A percentile compares a stretch with the other conserved stretches of the same genome.
Conservation (phyloP, 2,797 vertebrate species). For the Clamator glandarius region DNA sequence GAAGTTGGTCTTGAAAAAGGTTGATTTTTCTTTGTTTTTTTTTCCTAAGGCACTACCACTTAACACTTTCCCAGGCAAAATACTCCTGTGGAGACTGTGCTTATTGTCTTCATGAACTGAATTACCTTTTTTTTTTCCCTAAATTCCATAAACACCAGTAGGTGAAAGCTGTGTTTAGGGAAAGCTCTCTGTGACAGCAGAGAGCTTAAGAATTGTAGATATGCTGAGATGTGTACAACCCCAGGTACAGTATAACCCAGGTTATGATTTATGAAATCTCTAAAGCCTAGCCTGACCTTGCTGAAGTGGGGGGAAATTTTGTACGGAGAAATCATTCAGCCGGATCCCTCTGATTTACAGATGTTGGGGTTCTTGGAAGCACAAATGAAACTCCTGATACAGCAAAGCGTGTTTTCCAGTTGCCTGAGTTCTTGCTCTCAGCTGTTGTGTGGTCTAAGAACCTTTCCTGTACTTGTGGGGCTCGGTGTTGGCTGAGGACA, state of each 20-base stretch:
- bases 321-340: background rate
- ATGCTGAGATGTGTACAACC: background rate
- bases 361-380: background rate
- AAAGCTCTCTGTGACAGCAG: background rate
- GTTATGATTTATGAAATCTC: background rate
- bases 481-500: background rate
- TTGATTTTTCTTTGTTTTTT: accelerated
- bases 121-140: background rate
- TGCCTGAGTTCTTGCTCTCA: background rate
- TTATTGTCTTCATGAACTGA: background rate
- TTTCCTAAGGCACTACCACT: background rate
- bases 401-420: background rate
- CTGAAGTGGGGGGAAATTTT: background rate
- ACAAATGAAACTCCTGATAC: background rate
- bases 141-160: background rate
- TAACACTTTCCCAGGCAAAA: background rate
- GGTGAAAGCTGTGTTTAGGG: background rate
- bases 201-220: background rate
- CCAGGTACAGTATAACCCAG: background rate
- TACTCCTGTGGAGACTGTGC: background rate
- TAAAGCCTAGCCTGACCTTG: background rate
- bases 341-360: background rate
- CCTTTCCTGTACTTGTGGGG: background rate
- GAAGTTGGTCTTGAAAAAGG: background rate
- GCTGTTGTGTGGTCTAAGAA: background rate